phyloP scores from a whole-genome alignment of 2,888 invertebrate species.

The Scaptodrosophila latifasciaeformis region DNA sequence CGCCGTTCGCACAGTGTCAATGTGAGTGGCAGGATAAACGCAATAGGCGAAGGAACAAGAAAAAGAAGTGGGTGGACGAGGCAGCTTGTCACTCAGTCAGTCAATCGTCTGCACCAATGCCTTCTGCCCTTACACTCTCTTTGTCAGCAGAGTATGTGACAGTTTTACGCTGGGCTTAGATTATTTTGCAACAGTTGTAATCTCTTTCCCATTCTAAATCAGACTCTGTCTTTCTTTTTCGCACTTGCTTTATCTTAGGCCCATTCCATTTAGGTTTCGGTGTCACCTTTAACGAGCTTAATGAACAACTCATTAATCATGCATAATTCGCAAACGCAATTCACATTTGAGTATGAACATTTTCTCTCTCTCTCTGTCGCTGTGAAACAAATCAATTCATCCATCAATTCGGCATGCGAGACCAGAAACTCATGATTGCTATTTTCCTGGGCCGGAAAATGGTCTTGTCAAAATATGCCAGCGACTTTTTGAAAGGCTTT shows the following conservation, averaged over 20 bases:
- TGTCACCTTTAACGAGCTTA: constrained; percentile 53
- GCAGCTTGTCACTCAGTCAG: constrained; percentile 18
- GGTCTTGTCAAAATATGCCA: constrained; percentile 53
- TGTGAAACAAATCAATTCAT: constrained; percentile 50
- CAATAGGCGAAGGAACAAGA: constrained; percentile 21
- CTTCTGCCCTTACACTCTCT: constrained; percentile 13
- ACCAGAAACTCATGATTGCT: constrained; percentile 19
- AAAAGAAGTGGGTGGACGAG: constrained; percentile 24
- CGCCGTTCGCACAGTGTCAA: constrained; percentile 34
- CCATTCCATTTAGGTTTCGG: constrained; percentile 12
- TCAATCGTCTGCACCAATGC: not conserved
- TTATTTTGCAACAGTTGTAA: constrained; percentile 7
- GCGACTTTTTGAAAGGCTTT: constrained; percentile 35
- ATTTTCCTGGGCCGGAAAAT: constrained; percentile 48
- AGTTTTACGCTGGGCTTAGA: constrained; percentile 37
- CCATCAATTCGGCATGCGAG: constrained; percentile 43
- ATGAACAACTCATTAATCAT: constrained; percentile 68
- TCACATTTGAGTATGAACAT: constrained; percentile 8
- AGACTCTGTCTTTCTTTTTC: too few species aligned
- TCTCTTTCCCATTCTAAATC: not conserved
- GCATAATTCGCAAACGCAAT: constrained; percentile 54
- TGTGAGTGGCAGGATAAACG: constrained; percentile 57
- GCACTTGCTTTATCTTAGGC: not conserved
- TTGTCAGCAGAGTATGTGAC: constrained; percentile 21
- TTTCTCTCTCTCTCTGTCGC: constrained; percentile 33